Evolutionary conservation across 92 coral and sea anemone genomes (phyloP), one percentile per base, ranked within the genome.

Genomic region (Parazoanthus darwini): DNA sequence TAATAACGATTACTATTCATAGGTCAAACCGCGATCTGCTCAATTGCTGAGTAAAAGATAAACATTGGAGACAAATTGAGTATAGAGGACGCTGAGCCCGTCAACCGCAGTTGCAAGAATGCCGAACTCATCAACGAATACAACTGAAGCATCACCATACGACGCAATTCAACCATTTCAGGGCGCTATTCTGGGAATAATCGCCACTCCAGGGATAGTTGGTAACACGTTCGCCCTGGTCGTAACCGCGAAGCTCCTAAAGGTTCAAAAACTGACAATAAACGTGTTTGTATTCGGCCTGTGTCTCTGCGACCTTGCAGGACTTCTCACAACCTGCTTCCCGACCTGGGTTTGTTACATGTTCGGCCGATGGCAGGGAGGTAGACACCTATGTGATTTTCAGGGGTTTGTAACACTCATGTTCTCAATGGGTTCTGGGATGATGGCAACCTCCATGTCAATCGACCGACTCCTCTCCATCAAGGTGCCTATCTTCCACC

Each of bases 311-410:
- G 96, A 95, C 76, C 92, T 95, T 0, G 82, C 92, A 13, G 94
- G 96, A 29, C 79, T 95, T 16, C 65, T 88, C 22, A 71, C 90
- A 50, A 88, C 89, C 35, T 95, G 94, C 25, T 42, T 91, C 3
- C 98, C 98, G 0, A 93, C 98, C 0, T 95, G 98, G 98, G 0
- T 92, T 26, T 94, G 93, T 70, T 92, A 93, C 89, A 85, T 89
- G 29, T 91, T 79, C 23, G 88, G 94, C 7, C 77, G 89, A 72
- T 93, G 98, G 98, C 79, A 81, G 36, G 98, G 96, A 9, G 94
- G 96, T 6, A 65, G 75, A 16, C 43, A 85, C 36, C 91, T 95
- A 78, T 95, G 98, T 86, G 81, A 95, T 71, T 95, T 92, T 75
- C 98, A 95, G 81, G 98, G 96, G 3, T 93, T 95, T 72, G 90